Base-by-base conservation (phyloP, 2,888 invertebrate species). In the Kryphioiulus occultus region DNA sequence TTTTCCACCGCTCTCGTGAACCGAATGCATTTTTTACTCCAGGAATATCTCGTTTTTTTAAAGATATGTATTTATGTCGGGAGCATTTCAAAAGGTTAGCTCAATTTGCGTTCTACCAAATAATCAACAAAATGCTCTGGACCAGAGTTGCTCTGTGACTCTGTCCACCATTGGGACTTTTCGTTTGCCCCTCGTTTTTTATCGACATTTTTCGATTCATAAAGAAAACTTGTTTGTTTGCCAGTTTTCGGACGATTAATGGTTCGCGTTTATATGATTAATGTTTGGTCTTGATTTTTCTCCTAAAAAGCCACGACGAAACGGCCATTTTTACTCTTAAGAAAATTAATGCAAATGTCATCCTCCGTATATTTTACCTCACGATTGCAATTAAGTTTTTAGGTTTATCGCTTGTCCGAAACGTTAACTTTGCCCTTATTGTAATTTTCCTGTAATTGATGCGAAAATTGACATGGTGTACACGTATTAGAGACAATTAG, bases 351-450 rank as follows among this genome's bases (percentile, higher is more conserved):
- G 68, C 68, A 68, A 68, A 68, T 68, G 68, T 26, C 9, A 26
- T 68, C 68, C 68, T 68, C 26, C 26, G n/a, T 12, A 26, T 12
- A 26, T 26, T 26, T 68, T 26, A 12, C n/a, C 68, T 68, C 68
- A 68, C 68, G 68, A 68, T 26, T 68, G 68, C 68, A 68, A 68
- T 68, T 68, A 68, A 59, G n/a, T n/a, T 59, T 59, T 59, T 59
- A 26, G 26, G 12, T 68, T 26, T 47, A 10, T 59, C 22, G 22
- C n/a, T 59, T 22, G 59, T 59, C 59, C 19, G n/a, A 59, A n/a
- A 59, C 22, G 4, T 59, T 59, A 5, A 22, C 47, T 22, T 22
- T 59, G n/a, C n/a, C 42, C 42, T 9, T 42, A 42, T 42, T 1
- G n/a, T n/a, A n/a, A n/a, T n/a, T n/a, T n/a, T n/a, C n/a, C n/a